Conservation (phyloP, 1,140 invertebrate genomes). For the Helicoverpa armigera region DNA sequence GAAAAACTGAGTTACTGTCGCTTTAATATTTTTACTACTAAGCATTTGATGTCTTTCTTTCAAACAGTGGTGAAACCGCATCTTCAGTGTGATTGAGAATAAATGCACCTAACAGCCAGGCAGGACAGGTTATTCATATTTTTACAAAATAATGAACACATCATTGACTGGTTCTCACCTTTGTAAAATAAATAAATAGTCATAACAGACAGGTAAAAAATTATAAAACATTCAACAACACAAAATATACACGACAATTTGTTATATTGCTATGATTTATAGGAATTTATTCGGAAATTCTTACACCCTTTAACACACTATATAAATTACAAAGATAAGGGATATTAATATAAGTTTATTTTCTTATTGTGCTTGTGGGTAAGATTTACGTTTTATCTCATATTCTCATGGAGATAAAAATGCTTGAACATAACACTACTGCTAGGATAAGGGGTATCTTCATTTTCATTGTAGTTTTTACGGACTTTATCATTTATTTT, state of each 20-base stretch:
- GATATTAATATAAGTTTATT: constrained; percentile 13
- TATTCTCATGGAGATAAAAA: not conserved
- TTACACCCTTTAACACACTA: not conserved
- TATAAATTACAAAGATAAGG: constrained; percentile 18
- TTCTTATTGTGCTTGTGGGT: not conserved
- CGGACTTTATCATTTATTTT: too few relatives aligned
- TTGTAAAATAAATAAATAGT: not conserved
- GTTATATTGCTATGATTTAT: constrained; percentile 17
- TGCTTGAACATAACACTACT: not conserved
- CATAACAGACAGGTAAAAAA: constrained; percentile 15
- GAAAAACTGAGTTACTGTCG: not conserved
- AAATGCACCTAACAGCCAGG: too few relatives aligned
- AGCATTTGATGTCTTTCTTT: too few relatives aligned
- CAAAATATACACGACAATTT: constrained; percentile 16
- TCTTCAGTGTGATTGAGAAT: too few relatives aligned
- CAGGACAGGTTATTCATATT: too few relatives aligned
- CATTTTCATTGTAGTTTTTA: too few relatives aligned
- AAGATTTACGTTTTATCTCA: constrained; percentile 14
- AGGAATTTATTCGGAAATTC: constrained; percentile 16
- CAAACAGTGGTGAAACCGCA: too few relatives aligned
- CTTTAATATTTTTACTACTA: not conserved
- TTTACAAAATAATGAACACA: too few relatives aligned
- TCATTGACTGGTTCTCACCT: constrained; percentile 15
- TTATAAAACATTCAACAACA: not conserved
- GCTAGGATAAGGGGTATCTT: too few relatives aligned